Conservation (phyloP, 2,113 vertebrate species). For the Sisor rabdophorus region DNA sequence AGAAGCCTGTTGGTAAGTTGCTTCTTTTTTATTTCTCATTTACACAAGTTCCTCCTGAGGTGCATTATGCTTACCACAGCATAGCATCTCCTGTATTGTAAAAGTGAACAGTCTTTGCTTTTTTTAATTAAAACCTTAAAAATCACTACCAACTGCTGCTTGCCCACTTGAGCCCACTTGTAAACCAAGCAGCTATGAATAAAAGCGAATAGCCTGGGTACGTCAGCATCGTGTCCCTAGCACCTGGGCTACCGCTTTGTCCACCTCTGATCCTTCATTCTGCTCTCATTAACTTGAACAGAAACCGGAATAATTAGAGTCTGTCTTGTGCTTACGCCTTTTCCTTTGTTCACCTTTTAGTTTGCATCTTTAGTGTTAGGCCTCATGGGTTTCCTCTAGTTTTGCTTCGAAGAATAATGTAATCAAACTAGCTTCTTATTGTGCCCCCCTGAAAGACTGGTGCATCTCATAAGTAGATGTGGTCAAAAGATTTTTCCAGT, state of each 20-base stretch:
- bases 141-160: too few relatives aligned
- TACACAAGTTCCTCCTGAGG: background rate
- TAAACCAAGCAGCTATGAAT: background rate
- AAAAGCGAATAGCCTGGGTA: background rate
- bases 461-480: background rate
- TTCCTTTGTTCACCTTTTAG: background rate
- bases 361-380: background rate
- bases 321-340: background rate
- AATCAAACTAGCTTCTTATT: background rate
- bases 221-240: background rate
- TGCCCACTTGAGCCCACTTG: background rate
- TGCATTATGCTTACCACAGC: background rate
- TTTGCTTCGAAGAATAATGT: background rate
- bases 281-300: background rate
- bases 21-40: background rate
- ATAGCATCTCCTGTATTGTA: background rate
- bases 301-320: background rate
- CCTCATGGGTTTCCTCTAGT: background rate
- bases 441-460: background rate
- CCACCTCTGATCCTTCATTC: background rate
- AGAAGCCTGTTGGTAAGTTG: constrained; percentile 89
- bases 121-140: background rate
- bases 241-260: constrained; percentile 3
- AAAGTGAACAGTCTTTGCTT: background rate
- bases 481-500: background rate